A percentile compares a stretch with the other conserved stretches of the same genome.
These are phyloP conservation scores for Pegoplata infirma DNA, from an alignment of 2,888 invertebrate species.

Conservation along the genomic window DNA sequence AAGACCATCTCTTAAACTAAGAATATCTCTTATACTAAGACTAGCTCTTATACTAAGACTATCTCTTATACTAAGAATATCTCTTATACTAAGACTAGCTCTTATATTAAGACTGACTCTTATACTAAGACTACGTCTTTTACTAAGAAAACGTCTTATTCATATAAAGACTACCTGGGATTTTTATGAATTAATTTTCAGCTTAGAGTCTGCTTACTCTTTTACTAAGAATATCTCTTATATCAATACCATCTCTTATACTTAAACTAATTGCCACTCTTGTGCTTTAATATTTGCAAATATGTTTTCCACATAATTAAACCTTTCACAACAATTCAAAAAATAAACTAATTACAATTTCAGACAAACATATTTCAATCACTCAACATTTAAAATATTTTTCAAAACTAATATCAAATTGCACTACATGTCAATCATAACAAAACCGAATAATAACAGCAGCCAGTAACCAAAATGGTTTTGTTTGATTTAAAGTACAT, in stretches of 20 bases:
- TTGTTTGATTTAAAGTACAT: not conserved
- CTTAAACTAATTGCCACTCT: too few species aligned
- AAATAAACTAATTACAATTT: constrained; percentile 5
- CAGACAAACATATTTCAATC: not conserved
- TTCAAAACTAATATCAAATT: constrained; percentile 5
- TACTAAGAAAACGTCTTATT: not conserved
- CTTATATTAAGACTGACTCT: not conserved
- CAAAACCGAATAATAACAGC: not conserved
- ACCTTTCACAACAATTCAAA: not conserved
- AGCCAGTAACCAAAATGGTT: not conserved
- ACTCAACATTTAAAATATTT: not conserved
- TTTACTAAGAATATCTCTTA: not conserved
- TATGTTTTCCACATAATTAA: not conserved
- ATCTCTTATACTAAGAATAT: not conserved
- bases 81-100: not conserved
- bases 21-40: not conserved
- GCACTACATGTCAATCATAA: constrained; percentile 1
- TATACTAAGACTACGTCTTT: not conserved
- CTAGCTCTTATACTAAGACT: not conserved
- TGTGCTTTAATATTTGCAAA: too few species aligned
- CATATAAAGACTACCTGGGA: too few species aligned
- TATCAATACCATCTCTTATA: not conserved
- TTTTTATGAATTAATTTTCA: too few species aligned
- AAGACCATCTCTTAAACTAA: too few species aligned
- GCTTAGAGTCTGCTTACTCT: not conserved